Conservation (phyloP, 1,140 invertebrate species). For the Halyomorpha halys region DNA sequence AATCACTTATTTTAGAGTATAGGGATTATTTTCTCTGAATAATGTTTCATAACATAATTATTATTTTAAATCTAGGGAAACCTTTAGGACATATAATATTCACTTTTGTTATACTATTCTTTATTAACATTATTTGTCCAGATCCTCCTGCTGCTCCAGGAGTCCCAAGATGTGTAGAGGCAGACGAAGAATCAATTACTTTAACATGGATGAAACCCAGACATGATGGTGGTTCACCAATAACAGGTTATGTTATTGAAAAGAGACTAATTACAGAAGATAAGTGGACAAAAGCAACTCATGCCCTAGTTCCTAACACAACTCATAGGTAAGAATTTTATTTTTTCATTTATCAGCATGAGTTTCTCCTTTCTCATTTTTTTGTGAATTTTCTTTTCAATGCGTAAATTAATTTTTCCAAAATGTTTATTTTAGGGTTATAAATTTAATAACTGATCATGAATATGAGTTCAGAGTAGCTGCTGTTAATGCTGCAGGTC, state of each 20-base stretch:
- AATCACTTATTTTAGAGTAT: no score
- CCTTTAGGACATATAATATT: not conserved
- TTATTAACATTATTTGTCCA: slow-evolving; percentile 31
- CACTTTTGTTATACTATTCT: not conserved
- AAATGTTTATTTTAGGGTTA: slow-evolving; percentile 46
- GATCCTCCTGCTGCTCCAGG: slow-evolving; percentile 84
- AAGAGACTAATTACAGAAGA: slow-evolving; percentile 79
- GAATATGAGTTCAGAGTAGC: slow-evolving; percentile 96
- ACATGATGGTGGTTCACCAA: slow-evolving; percentile 84
- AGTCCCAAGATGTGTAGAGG: slow-evolving; percentile 71
- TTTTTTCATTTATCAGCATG: no score
- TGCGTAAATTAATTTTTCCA: not conserved
- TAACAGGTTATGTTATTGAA: slow-evolving; percentile 86
- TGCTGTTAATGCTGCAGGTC: slow-evolving; percentile 90
- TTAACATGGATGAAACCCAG: slow-evolving; percentile 87
- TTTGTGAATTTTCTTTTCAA: no score
- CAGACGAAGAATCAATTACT: slow-evolving; percentile 87
- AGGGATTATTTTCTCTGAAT: no score
- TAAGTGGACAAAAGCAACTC: slow-evolving; percentile 82
- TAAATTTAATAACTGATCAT: slow-evolving; percentile 83
- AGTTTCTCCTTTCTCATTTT: no score
- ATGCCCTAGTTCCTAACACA: slow-evolving; percentile 68
- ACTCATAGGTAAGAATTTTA: slow-evolving; percentile 47
- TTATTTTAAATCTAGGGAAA: not conserved
- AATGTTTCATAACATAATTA: no score